Evolutionary conservation across 2,888 invertebrate species (phyloP), one percentile per base, ranked within the genome.

Genomic region (Spicauda simplicius): DNA sequence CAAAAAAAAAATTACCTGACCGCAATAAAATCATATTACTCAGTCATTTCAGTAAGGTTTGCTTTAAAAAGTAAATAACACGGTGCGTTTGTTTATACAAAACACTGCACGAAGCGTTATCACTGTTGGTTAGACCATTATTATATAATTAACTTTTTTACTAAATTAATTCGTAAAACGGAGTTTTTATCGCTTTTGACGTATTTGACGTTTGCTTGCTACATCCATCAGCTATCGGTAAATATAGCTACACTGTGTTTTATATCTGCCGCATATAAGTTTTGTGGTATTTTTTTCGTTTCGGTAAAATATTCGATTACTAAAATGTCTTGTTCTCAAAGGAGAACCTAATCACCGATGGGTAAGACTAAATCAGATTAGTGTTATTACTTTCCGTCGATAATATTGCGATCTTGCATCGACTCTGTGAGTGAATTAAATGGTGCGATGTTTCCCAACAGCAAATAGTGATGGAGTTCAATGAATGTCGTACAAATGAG

Each of bases 391-490:
- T 72, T 69, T 68, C 69, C 74, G 64, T 74, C 74, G 75, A 72
- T 77, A 70, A 64, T 70, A 72, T 73, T 69, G 69, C 69, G 58
- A 76, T 73, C 69, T 55, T 70, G 70, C 71, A 74, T 75, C 71
- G 76, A 79, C 64, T 68, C 65, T 64, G 72, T 59, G 59, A 83
- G 81, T 81, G 73, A 77, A 79, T 78, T 81, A 76, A 74, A 79
- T 79, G 71, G 73, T 80, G 83, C 62, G 76, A 78, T 85, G 80
- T 86, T 84, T 87, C 77, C 77, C 83, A 81, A 84, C 87, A 93
- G 93, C 88, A 83, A 82, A 80, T 82, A 88, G 92, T 91, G 85
- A 93, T 93, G 93, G 93, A 92, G 91, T 89, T 90, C 85, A 88
- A 85, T 90, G 90, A 84, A 82, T 86, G 84, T 86, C 81, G 77